phyloP scores from a whole-genome alignment of 2,888 invertebrate genomes.

The Caenorhabditis plicata region DNA sequence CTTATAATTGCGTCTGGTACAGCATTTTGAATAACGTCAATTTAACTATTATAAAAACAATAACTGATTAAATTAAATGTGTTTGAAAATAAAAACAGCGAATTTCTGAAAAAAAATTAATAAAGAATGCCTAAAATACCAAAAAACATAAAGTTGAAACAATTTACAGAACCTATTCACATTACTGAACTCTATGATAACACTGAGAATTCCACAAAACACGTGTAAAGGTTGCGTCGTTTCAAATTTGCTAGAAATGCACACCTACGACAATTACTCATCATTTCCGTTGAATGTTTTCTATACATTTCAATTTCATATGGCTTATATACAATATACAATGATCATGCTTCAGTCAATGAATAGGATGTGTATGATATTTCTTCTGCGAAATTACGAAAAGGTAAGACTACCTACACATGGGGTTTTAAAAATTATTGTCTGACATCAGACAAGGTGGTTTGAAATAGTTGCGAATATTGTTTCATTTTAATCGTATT shows the following conservation, averaged over 20 bases:
- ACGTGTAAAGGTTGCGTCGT: slow-evolving; percentile 16
- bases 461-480: no score
- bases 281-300: slow-evolving; percentile 22
- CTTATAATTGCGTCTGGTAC: no score
- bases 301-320: slow-evolving; percentile 19
- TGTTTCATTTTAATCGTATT: no score
- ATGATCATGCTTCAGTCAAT: slow-evolving; percentile 18
- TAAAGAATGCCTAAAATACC: no score
- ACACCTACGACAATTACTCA: slow-evolving; percentile 3
- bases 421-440: background rate
- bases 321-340: slow-evolving; percentile 22
- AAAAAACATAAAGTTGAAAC: background rate
- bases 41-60: no score
- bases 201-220: slow-evolving; percentile 22
- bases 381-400: slow-evolving; percentile 10
- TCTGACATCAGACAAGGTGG: no score
- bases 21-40: no score
- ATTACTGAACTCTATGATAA: slow-evolving; percentile 26
- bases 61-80: no score
- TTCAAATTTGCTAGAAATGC: slow-evolving; percentile 16
- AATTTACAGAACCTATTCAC: slow-evolving; percentile 17
- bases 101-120: no score
- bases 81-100: no score
- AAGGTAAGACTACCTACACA: background rate
- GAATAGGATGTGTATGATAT: slow-evolving; percentile 21